These are phyloP conservation scores for Sitta carolinensis DNA, from an alignment of 2,797 vertebrate genomes.

Conservation along the genomic window DNA sequence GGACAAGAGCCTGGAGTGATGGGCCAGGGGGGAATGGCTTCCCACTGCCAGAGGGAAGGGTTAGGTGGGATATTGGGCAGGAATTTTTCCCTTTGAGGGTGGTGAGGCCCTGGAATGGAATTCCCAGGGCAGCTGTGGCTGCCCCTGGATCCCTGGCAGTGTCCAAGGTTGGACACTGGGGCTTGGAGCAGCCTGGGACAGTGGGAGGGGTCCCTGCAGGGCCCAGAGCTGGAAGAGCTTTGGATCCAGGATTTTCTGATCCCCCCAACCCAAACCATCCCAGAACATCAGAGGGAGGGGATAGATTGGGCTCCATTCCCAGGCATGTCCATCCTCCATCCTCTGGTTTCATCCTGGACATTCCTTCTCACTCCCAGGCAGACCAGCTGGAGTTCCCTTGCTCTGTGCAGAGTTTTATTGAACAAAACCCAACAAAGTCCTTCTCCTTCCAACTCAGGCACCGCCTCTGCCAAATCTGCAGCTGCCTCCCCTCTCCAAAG, in stretches of 20 bases:
- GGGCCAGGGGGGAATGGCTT: no score
- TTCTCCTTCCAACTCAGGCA: neutral
- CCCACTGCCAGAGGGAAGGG: no score
- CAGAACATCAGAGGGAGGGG: neutral
- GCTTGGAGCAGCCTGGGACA: neutral
- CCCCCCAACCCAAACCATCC: neutral
- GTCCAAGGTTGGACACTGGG: neutral
- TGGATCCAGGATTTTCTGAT: neutral
- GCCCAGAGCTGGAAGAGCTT: fast-evolving
- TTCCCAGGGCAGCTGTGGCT: neutral
- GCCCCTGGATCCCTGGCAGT: neutral
- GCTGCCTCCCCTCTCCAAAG: neutral
- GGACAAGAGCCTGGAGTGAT: no score
- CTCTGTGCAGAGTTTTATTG: neutral
- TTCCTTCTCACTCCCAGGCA: neutral
- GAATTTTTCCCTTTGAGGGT: no score
- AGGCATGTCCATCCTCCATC: neutral
- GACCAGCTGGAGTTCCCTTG: neutral
- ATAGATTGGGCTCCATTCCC: neutral
- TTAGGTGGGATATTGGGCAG: fast-evolving
- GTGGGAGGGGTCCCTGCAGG: neutral
- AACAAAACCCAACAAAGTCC: neutral
- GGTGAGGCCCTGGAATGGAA: no score
- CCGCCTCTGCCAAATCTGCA: neutral
- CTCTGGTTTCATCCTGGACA: neutral